phyloP scores from a whole-genome alignment of 2,113 vertebrate species.

The Grammomys surdaster region DNA sequence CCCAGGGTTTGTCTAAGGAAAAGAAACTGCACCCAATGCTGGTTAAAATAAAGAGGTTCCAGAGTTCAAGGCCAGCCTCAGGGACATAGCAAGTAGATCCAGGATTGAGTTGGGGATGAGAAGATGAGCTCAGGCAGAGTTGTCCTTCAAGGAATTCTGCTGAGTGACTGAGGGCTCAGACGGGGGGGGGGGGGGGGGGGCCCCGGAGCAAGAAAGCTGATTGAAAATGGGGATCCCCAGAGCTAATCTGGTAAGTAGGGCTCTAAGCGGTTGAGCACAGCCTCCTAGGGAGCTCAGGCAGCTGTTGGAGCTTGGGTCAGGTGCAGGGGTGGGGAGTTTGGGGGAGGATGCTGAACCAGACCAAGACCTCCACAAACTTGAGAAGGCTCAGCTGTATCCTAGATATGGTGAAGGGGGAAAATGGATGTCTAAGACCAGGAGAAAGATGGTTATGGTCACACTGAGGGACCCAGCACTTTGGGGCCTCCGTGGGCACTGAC shows the following conservation, averaged over 20 bases:
- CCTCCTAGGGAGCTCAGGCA: background rate
- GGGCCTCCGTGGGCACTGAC: background rate
- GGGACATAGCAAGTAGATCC: background rate
- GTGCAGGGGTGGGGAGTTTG: no score
- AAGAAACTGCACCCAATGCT: fast-evolving
- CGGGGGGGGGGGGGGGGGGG: no score
- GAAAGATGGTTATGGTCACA: background rate
- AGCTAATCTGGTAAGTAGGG: background rate
- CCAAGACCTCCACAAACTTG: background rate
- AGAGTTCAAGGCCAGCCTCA: background rate
- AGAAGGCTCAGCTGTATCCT: background rate
- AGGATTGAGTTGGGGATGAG: background rate
- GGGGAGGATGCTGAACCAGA: background rate
- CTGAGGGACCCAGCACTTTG: background rate
- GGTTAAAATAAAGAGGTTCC: background rate
- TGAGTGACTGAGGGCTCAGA: background rate
- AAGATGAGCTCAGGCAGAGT: background rate
- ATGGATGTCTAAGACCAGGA: background rate
- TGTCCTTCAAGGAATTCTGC: background rate
- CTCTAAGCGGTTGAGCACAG: background rate
- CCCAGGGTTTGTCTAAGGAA: background rate
- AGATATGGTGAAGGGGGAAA: background rate
- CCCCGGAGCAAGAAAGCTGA: no score
- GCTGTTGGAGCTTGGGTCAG: background rate
- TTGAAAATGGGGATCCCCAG: background rate